A percentile compares a stretch with the other conserved stretches of the same genome.
These are phyloP conservation scores for Opisthograptis luteolata DNA, from an alignment of 2,888 invertebrate species.

Conservation along the genomic window DNA sequence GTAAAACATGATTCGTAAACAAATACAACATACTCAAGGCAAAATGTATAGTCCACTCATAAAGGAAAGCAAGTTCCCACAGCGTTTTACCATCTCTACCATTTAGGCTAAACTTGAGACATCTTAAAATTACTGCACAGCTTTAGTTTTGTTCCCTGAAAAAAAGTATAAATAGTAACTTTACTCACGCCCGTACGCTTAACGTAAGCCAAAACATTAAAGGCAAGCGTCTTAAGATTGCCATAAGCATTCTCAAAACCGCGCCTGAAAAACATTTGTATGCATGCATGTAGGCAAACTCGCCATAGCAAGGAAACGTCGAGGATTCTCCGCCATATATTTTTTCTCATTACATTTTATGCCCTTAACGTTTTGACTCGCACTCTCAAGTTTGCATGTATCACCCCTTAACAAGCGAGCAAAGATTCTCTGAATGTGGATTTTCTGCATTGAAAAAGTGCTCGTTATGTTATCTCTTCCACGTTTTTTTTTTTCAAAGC, in stretches of 20 bases:
- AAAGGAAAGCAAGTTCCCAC: too few species aligned
- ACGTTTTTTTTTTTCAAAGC: conserved; percentile 27
- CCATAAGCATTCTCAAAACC: conserved; percentile 39
- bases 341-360: conserved; percentile 56
- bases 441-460: conserved; percentile 45
- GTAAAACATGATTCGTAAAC: too few species aligned
- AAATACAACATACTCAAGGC: too few species aligned
- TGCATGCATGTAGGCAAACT: conserved; percentile 49
- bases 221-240: conserved; percentile 25
- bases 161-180: background rate
- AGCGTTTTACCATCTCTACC: too few species aligned
- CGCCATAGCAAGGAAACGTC: conserved; percentile 42
- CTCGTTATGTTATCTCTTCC: conserved; percentile 45
- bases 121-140: background rate
- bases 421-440: conserved; percentile 49
- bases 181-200: conserved; percentile 1
- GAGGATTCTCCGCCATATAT: conserved; percentile 48
- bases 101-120: background rate
- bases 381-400: conserved; percentile 52
- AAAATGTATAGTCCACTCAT: too few species aligned
- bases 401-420: conserved; percentile 52
- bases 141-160: background rate
- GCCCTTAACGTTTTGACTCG: conserved; percentile 58
- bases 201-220: conserved; percentile 14
- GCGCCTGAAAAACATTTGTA: conserved; percentile 45